Conservation (phyloP, 2,888 invertebrate species). For the Eilema caniola region DNA sequence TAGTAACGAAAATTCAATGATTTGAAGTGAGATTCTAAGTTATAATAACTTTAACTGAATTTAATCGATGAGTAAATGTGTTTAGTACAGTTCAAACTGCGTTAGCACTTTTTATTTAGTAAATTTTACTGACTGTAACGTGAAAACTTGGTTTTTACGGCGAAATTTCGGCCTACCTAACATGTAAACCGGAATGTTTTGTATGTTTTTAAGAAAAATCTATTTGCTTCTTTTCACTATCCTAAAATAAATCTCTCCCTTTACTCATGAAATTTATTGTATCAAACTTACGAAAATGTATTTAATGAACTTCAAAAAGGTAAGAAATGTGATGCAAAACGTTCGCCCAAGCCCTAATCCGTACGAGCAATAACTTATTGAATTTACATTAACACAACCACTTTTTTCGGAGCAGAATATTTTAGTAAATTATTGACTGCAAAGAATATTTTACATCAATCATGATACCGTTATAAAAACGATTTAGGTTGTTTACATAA, state of each 20-base stretch:
- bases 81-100: too few relatives aligned
- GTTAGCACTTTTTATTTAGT: neutral
- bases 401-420: constrained; percentile 43
- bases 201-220: neutral
- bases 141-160: neutral
- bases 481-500: constrained; percentile 50
- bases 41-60: neutral
- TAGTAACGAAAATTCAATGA: neutral
- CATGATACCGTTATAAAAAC: constrained; percentile 50
- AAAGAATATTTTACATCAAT: constrained; percentile 52
- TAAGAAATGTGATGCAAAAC: neutral
- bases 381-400: constrained; percentile 46
- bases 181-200: neutral
- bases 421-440: constrained; percentile 46
- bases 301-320: neutral
- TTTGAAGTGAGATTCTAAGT: neutral
- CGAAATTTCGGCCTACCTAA: neutral
- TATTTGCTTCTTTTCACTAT: neutral
- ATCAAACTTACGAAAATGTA: neutral
- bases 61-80: neutral
- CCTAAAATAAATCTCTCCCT: neutral
- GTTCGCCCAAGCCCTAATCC: constrained; percentile 4
- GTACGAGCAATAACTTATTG: constrained; percentile 43
- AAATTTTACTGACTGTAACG: too few relatives aligned
- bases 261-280: neutral